phyloP scores from a whole-genome alignment of 2,888 invertebrate species.

The Adelphocoris suturalis region DNA sequence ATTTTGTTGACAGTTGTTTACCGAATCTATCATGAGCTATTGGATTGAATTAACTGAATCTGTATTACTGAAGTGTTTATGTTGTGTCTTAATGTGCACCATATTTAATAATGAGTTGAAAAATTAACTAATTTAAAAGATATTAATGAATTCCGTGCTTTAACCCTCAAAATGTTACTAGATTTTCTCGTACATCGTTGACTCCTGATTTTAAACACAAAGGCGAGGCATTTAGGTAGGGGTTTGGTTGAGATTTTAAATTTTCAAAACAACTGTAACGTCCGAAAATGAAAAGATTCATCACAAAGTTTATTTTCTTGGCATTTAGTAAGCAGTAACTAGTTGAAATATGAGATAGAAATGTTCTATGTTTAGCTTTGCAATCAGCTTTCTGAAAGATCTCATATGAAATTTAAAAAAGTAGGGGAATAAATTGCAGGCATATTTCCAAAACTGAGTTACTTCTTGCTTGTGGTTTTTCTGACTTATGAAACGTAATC shows the following conservation, averaged over 20 bases:
- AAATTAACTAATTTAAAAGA: no score
- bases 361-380: constrained; percentile 74
- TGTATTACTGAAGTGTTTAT: no score
- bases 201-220: background rate
- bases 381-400: constrained; percentile 75
- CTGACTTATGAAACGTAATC: background rate
- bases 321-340: constrained; percentile 61
- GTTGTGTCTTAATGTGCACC: no score
- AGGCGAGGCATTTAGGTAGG: background rate
- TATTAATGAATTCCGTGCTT: no score
- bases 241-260: background rate
- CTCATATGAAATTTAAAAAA: constrained; percentile 71
- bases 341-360: constrained; percentile 68
- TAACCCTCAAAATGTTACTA: no score
- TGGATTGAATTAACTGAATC: no score
- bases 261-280: background rate
- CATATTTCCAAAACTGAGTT: constrained; percentile 63
- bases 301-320: constrained; percentile 42
- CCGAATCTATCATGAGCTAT: no score
- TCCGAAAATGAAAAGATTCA: background rate
- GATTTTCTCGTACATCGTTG: background rate
- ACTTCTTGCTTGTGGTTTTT: constrained; percentile 62
- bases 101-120: no score
- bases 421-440: constrained; percentile 65
- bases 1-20: no score